A percentile compares a stretch with the other conserved stretches of the same genome.
phyloP scores from a whole-genome alignment of 2,797 vertebrate species.

The Serranus cabrilla region DNA sequence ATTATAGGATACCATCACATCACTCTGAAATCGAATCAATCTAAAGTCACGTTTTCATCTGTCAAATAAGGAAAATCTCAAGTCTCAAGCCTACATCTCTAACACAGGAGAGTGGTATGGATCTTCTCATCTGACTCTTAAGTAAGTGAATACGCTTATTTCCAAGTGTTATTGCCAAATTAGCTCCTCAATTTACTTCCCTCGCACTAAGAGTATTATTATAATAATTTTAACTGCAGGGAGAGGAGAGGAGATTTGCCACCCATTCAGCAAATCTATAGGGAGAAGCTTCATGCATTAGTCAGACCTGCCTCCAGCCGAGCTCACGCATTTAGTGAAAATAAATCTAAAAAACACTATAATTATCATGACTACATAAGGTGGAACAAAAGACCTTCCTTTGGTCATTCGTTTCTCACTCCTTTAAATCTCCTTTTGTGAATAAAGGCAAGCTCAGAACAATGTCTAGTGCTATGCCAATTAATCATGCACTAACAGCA shows the following conservation, averaged over 20 bases:
- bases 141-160: not conserved
- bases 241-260: not conserved
- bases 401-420: not conserved
- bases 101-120: not conserved
- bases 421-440: not conserved
- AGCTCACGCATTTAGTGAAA: conserved; percentile 56
- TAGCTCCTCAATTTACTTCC: not conserved
- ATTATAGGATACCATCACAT: not conserved
- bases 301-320: conserved; percentile 56
- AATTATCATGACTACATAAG: conserved; percentile 37
- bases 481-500: not conserved
- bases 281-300: conserved; percentile 57
- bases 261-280: conserved; percentile 42
- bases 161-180: not conserved
- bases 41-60: not conserved
- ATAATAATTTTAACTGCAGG: conserved; percentile 9
- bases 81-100: not conserved
- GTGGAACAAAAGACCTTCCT: conserved; percentile 19
- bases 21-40: too few relatives aligned
- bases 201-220: not conserved
- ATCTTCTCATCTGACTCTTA: not conserved
- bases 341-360: conserved; percentile 12
- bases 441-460: not conserved
- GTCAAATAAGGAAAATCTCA: not conserved
- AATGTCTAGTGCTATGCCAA: not conserved